These are phyloP conservation scores for Actinia tenebrosa DNA, from an alignment of 64 coral and sea anemone genomes.

Conservation along the genomic window DNA sequence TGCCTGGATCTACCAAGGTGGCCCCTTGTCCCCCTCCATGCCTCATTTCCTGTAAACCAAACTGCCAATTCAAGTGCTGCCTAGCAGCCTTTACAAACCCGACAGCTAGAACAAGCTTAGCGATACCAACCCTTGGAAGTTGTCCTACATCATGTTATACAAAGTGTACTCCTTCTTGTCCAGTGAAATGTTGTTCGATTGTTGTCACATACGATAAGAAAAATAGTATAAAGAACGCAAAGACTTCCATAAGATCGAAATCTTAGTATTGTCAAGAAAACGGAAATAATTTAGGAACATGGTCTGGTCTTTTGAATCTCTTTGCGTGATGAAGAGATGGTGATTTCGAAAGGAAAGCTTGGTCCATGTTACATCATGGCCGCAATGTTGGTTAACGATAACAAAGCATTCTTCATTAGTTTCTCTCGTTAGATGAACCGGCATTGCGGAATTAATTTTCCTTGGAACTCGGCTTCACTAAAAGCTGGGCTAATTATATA, in stretches of 20 bases:
- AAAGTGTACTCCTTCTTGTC: slow-evolving; percentile 18
- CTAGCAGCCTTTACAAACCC: not conserved
- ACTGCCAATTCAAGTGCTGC: slow-evolving; percentile 23
- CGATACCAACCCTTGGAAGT: not conserved
- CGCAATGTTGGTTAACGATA: no score
- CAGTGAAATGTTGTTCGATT: slow-evolving; percentile 19
- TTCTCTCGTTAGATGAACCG: no score
- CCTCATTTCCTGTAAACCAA: not conserved
- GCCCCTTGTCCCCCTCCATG: not conserved
- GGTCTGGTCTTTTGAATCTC: no score
- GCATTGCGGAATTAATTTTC: no score
- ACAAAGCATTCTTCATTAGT: no score
- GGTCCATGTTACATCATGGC: no score
- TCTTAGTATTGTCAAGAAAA: not conserved
- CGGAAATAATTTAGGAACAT: no score
- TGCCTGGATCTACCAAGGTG: not conserved
- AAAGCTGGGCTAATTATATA: no score
- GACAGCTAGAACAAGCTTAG: not conserved
- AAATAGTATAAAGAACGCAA: not conserved
- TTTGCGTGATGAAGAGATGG: no score
- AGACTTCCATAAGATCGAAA: not conserved
- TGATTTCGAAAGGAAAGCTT: no score
- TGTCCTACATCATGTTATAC: not conserved
- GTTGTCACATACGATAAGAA: slow-evolving; percentile 30
- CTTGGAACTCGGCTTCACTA: no score